Percentiles rank a stretch among this genome's conserved stretches.
phyloP scores from a whole-genome alignment of 2,797 vertebrate species.

The Hapalemur alaotrensis region DNA sequence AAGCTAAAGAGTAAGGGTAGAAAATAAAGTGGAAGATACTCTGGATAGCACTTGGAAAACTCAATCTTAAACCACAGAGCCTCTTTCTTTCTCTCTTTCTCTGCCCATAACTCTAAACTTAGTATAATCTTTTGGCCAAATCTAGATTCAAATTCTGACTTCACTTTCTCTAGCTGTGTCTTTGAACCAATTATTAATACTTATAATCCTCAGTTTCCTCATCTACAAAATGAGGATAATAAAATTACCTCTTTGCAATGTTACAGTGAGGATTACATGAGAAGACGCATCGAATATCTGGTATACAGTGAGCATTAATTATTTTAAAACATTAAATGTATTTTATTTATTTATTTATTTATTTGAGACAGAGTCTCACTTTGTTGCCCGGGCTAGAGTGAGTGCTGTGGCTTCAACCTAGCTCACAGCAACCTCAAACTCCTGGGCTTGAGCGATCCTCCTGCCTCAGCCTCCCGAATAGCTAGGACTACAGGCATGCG shows the following conservation, averaged over 20 bases:
- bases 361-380: neutral
- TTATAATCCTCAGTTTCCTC: constrained; percentile 28
- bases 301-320: neutral
- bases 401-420: neutral
- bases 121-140: constrained; percentile 2
- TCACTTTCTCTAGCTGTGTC: neutral
- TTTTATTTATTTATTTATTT: neutral
- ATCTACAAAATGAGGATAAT: neutral
- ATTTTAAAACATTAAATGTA: neutral
- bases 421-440: neutral
- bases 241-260: neutral
- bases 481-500: too few relatives aligned
- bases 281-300: neutral
- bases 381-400: neutral
- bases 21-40: neutral
- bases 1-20: neutral
- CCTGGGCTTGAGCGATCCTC: too few relatives aligned
- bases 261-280: neutral
- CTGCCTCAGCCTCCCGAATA: too few relatives aligned
- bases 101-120: neutral
- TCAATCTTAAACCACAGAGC: neutral
- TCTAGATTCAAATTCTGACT: constrained; percentile 20
- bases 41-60: neutral
- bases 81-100: neutral
- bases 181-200: neutral